Evolutionary conservation across 2,113 vertebrate genomes (phyloP).

Genomic region (Balaeniceps rex): DNA sequence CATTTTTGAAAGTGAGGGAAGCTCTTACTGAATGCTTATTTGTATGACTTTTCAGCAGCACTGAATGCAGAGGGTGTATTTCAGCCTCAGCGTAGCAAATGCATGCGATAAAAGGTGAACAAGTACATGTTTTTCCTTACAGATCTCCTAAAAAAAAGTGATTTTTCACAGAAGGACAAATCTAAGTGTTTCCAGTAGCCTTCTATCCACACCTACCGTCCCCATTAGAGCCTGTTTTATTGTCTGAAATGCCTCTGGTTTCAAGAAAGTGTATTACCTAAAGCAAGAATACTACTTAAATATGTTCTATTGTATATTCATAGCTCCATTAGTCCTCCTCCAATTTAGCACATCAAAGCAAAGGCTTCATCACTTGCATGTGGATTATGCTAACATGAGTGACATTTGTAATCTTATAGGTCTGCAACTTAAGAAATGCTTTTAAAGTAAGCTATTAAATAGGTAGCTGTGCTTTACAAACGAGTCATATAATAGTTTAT

Average conservation of each 20-base stretch:
- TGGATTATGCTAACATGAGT: constrained; percentile 88
- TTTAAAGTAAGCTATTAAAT: constrained; percentile 84
- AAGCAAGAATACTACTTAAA: constrained; percentile 87
- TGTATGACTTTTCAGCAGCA: constrained; percentile 32
- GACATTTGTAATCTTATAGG: constrained; percentile 88
- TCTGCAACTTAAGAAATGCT: constrained; percentile 84
- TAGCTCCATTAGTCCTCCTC: constrained; percentile 89
- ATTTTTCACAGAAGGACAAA: constrained; percentile 55
- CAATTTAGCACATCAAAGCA: constrained; percentile 93
- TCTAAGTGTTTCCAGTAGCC: constrained; percentile 59
- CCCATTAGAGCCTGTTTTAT: constrained; percentile 70
- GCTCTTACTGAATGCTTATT: constrained; percentile 22
- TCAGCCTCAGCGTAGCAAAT: constrained; percentile 18
- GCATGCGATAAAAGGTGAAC: constrained; percentile 26
- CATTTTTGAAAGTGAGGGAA: constrained; percentile 30
- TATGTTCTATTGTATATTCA: constrained; percentile 89
- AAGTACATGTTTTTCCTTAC: not conserved
- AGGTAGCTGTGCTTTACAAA: constrained; percentile 74
- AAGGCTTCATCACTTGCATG: constrained; percentile 82
- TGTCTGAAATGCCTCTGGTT: constrained; percentile 82
- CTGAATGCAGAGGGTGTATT: not conserved
- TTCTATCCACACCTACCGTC: constrained; percentile 37
- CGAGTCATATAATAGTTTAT: constrained; percentile 80
- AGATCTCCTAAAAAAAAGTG: not conserved
- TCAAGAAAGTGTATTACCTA: constrained; percentile 83